phyloP scores from a whole-genome alignment of 2,888 invertebrate species.

The Eudasyphora cyanicolor region DNA sequence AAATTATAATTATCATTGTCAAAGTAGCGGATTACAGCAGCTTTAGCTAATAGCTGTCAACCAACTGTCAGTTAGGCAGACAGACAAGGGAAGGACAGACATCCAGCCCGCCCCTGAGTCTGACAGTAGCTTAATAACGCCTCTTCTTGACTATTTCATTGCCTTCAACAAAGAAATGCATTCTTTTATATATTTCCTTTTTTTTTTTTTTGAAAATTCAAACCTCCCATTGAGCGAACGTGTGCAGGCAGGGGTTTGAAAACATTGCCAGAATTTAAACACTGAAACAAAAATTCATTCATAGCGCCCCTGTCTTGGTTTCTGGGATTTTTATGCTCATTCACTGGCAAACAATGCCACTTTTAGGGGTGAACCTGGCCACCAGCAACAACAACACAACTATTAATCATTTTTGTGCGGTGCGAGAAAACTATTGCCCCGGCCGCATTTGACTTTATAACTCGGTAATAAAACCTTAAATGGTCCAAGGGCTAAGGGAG shows the following conservation, averaged over 20 bases:
- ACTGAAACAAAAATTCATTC: slow-evolving; percentile 9
- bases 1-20: slow-evolving; percentile 62
- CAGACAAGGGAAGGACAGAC: too few species aligned
- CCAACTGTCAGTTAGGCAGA: slow-evolving; percentile 28
- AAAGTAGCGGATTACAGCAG: slow-evolving; percentile 63
- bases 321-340: not conserved
- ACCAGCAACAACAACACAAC: not conserved
- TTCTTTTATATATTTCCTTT: too few species aligned
- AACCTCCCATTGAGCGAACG: slow-evolving; percentile 52
- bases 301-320: not conserved
- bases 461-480: slow-evolving; percentile 37
- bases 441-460: slow-evolving; percentile 35
- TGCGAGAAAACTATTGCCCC: slow-evolving; percentile 37
- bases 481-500: slow-evolving; percentile 31
- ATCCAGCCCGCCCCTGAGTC: slow-evolving; percentile 18
- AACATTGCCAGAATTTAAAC: slow-evolving; percentile 8
- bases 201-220: slow-evolving; percentile 41
- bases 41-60: slow-evolving; percentile 46
- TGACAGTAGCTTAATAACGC: slow-evolving; percentile 34
- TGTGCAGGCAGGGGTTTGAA: slow-evolving; percentile 2
- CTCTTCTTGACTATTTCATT: not conserved
- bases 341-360: not conserved
- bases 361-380: slow-evolving; percentile 19
- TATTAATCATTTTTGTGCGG: slow-evolving; percentile 32
- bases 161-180: not conserved